Evolutionary conservation across 2,888 invertebrate species (phyloP).

Genomic region (Diaphora mendica): DNA sequence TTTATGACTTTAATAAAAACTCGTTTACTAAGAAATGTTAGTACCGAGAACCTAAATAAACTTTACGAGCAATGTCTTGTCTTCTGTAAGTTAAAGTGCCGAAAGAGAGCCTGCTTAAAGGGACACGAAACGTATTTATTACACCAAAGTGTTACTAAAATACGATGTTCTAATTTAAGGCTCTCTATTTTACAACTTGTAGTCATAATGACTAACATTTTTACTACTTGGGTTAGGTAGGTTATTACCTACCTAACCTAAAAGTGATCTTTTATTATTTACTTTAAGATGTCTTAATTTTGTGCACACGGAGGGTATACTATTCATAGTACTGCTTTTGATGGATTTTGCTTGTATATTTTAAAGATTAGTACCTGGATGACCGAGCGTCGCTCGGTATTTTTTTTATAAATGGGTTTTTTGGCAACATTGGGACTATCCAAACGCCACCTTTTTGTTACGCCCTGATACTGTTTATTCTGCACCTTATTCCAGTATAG

Average conservation of each 20-base stretch:
- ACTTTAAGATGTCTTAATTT: not conserved
- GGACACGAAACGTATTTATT: conserved; percentile 14
- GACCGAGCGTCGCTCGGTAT: too few species aligned
- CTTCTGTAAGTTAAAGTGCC: conserved; percentile 10
- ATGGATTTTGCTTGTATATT: not conserved
- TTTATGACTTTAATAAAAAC: conserved; percentile 5
- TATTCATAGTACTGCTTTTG: not conserved
- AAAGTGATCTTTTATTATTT: not conserved
- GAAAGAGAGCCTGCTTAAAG: conserved; percentile 11
- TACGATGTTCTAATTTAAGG: conserved; percentile 16
- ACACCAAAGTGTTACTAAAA: conserved; percentile 9
- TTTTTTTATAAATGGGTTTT: too few species aligned
- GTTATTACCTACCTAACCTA: too few species aligned
- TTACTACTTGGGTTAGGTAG: not conserved
- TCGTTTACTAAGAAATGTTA: conserved; percentile 1
- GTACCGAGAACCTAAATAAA: conserved; percentile 8
- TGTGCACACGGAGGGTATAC: not conserved
- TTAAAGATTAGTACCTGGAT: too few species aligned
- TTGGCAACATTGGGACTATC: too few species aligned
- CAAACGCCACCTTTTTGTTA: too few species aligned
- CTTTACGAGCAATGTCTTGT: conserved; percentile 18
- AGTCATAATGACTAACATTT: not conserved
- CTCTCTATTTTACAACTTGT: conserved; percentile 7
- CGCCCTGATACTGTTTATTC: too few species aligned
- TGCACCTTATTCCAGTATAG: too few species aligned